Conservation (phyloP, 2,113 vertebrate species). For the Cettia cetti region DNA sequence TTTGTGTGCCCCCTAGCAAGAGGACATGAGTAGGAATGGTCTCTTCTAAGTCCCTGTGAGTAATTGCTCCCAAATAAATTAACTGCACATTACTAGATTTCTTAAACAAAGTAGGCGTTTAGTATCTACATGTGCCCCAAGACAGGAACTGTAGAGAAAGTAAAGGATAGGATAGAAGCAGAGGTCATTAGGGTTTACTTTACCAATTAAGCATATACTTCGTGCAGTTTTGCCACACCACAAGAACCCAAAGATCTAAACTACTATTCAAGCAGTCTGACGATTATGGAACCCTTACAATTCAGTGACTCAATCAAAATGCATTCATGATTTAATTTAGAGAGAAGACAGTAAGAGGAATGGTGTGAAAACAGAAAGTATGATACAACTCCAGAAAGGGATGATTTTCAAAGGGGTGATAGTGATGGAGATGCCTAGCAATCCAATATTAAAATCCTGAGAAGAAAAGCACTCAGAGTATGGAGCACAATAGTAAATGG, state of each 20-base stretch:
- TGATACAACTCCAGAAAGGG: not conserved
- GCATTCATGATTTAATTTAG: not conserved
- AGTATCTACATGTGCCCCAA: not conserved
- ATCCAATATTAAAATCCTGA: not conserved
- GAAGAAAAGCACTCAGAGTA: not conserved
- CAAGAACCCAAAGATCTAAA: not conserved
- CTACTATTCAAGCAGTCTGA: not conserved
- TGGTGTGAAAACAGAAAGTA: not conserved
- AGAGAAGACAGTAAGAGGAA: not conserved
- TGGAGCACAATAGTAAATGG: not conserved
- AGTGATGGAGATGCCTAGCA: not conserved
- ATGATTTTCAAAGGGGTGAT: not conserved
- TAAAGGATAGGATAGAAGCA: not conserved
- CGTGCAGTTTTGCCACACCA: not conserved
- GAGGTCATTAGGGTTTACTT: not conserved
- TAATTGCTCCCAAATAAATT: conserved; percentile 29
- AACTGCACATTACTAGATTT: not conserved
- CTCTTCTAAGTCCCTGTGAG: not conserved
- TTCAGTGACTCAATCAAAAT: not conserved
- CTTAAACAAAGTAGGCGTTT: conserved; percentile 15
- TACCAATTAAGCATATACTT: not conserved
- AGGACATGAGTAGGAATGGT: not conserved
- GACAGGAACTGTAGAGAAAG: not conserved
- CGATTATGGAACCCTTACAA: not conserved
- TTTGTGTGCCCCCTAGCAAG: not conserved